These are phyloP conservation scores for Aphelenchoides fujianensis DNA, from an alignment of 1,140 invertebrate species.

Conservation along the genomic window DNA sequence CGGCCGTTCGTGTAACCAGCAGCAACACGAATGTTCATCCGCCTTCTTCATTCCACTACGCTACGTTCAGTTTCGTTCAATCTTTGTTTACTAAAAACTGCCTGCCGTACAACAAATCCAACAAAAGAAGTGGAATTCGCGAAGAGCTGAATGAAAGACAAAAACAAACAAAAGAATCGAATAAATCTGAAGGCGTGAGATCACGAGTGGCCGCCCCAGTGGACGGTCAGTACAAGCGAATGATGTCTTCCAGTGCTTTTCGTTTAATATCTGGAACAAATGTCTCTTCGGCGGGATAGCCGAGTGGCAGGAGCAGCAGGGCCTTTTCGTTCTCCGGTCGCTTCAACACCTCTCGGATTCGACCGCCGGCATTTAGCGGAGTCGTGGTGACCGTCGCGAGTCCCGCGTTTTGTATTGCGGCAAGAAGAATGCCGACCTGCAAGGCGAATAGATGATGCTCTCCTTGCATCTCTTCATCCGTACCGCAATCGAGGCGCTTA, in stretches of 20 bases:
- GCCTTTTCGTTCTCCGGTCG: slow-evolving; percentile 75
- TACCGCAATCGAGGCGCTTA: no score
- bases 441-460: slow-evolving; percentile 74
- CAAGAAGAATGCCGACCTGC: slow-evolving; percentile 76
- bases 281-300: slow-evolving; percentile 74
- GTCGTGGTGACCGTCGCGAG: slow-evolving; percentile 80
- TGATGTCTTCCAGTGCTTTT: slow-evolving; percentile 74
- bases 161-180: background rate
- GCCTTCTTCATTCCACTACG: no score
- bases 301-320: slow-evolving; percentile 74
- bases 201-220: no score
- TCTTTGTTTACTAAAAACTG: no score
- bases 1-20: no score
- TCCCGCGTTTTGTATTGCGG: slow-evolving; percentile 80
- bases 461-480: no score
- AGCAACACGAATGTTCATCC: no score
- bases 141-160: background rate
- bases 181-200: background rate
- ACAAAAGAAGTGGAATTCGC: no score
- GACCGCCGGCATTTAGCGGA: slow-evolving; percentile 79
- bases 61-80: no score
- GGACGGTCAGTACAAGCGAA: slow-evolving; percentile 63
- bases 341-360: slow-evolving; percentile 71
- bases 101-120: no score
- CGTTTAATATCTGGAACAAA: slow-evolving; percentile 75